Conservation (phyloP, 1,140 invertebrate genomes). For the Tribolium castaneum region DNA sequence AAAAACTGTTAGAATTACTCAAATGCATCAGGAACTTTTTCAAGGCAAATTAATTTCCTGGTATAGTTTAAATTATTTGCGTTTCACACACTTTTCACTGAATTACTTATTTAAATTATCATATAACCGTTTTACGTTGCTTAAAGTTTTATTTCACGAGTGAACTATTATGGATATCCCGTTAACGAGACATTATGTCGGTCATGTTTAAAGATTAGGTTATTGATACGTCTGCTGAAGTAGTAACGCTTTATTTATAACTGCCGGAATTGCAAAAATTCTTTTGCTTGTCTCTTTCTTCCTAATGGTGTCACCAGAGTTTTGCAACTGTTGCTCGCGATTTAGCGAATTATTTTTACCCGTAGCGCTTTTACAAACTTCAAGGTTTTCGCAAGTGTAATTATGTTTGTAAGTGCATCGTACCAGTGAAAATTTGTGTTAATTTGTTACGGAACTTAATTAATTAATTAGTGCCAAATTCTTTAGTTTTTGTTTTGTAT, state of each 20-base stretch:
- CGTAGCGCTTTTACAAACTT: background rate
- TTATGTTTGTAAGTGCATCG: background rate
- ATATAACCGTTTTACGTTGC: background rate
- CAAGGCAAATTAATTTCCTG: constrained; percentile 7
- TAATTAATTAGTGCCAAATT: background rate
- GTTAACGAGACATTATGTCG: background rate
- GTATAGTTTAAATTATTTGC: background rate
- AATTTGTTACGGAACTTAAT: background rate
- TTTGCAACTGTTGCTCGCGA: background rate
- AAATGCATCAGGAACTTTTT: constrained; percentile 18
- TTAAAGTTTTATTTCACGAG: background rate
- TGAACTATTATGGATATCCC: background rate
- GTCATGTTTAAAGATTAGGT: background rate
- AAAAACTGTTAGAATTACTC: constrained; percentile 20
- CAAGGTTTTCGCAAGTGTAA: background rate
- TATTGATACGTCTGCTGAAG: background rate
- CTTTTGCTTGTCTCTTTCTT: background rate
- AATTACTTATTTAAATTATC: constrained; percentile 2
- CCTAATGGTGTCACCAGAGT: background rate
- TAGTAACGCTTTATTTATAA: background rate
- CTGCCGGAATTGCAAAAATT: background rate
- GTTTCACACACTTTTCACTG: constrained; percentile 3
- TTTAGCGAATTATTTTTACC: background rate
- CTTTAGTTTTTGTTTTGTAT: background rate
- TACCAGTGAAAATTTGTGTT: background rate